Evolutionary conservation across 2,797 vertebrate genomes (phyloP), one percentile per base, ranked within the genome.

Genomic region (Enteromius radiatus): DNA sequence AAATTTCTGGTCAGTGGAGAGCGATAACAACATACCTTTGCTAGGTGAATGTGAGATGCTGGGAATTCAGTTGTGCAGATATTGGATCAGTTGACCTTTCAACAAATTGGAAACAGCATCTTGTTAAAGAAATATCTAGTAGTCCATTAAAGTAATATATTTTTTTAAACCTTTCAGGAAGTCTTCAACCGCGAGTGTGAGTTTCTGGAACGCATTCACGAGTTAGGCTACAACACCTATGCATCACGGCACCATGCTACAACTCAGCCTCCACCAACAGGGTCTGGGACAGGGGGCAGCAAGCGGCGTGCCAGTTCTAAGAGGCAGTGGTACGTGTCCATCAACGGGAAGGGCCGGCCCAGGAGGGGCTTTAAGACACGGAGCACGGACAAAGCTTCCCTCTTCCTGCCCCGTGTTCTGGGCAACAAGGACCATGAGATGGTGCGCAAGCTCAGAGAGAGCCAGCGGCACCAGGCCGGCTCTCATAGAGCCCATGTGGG

Each of bases 261-360:
- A 0, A 93, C 96, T 64, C 95, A 96, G 76, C 90, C 89, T 26
- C 64, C 89, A 8, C 86, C 85, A 9, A 70, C 80, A 36, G 91
- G 17, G 81, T 93, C 89, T 3, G 65, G 88, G 1, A 38, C 74
- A 19, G 82, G 80, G 28, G 81, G 91, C 36, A 74, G 76, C 90
- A 92, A 91, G 88, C 92, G 93, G 69, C 92, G 95, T 5, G 95
- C 96, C 61, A 90, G 95, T 0, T 92, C 95, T 0, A 96, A 97
- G 85, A 96, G 96, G 88, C 96, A 97, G 87, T 99, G 98, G 98
- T 99, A 97, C 10, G 94, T 99, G 90, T 98, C 98, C 0, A 94
- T 99, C 86, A 99, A 99, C 0, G 98, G 98, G 36, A 99, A 99
- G 88, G 98, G 98, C 17, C 96, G 98, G 96, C 98, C 98, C 4